Evolutionary conservation across 2,797 vertebrate species (phyloP), one percentile per base, ranked within the genome.

Genomic region (Arctocebus calabarensis): DNA sequence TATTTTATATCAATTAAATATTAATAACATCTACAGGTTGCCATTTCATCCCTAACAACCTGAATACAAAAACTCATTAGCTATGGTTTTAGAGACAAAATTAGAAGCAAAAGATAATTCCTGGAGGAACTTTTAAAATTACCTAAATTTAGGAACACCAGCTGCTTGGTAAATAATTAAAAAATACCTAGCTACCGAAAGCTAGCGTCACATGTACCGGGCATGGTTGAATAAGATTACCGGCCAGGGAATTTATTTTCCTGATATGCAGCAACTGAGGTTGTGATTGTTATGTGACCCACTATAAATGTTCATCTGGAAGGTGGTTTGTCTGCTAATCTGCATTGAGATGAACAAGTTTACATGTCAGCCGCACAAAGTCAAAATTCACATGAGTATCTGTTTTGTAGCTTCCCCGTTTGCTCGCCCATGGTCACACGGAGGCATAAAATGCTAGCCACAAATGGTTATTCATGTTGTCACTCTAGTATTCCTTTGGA

Each of bases 41-140:
- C 75, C 52, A 48, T n/a, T 79, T 4, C 43, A 75, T 57, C 62
- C 12, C 20, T 55, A 52, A 55, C 13, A 16, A 37, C 66, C 75
- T 84, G 13, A 48, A 34, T 84, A 20, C 11, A 45, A 93, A 96
- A 91, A 83, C 71, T 91, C 5, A 0, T 37, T 71, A 88, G 70
- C 55, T 62, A 2, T 23, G n/a, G 13, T 77, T 92, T 93, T 34
- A 79, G 78, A 57, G 74, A 87, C 48, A 84, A 37, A 88, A 90
- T 86, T n/a, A 71, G 87, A 94, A 96, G 59, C 61, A 48, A 90
- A 75, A 85, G 55, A 20, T 57, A 4, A 83, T 93, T 94, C 85
- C 71, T 61, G 37, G 59, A 70, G 78, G 32, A 83, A 90, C 61
- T 92, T 93, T n/a, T 52, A 87, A 94, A 87, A 90, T 79, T 17